These are phyloP conservation scores for Spodoptera litura DNA, from an alignment of 1,140 invertebrate species.

Conservation along the genomic window DNA sequence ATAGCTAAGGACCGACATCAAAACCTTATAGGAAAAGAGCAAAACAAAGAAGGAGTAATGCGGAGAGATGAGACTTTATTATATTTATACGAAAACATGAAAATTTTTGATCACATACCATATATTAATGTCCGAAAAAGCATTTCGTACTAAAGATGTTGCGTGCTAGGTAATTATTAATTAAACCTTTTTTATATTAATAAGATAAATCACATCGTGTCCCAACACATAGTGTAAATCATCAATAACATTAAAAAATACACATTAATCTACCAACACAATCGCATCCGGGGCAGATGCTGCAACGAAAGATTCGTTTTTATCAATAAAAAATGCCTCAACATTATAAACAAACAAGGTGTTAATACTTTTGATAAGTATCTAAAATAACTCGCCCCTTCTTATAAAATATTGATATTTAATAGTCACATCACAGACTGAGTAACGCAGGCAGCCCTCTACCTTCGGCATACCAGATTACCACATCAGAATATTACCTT, in stretches of 20 bases:
- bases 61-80: too few relatives aligned
- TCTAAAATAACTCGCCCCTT: conserved; percentile 72
- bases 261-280: conserved; percentile 71
- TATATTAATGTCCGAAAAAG: too few relatives aligned
- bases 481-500: conserved; percentile 79
- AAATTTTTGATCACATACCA: too few relatives aligned
- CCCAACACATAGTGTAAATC: conserved; percentile 14
- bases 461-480: conserved; percentile 82
- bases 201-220: neutral
- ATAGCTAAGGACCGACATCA: too few relatives aligned
- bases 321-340: conserved; percentile 68
- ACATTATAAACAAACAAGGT: conserved; percentile 79
- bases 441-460: conserved; percentile 80
- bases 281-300: conserved; percentile 74
- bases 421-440: conserved; percentile 76
- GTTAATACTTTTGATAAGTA: conserved; percentile 78
- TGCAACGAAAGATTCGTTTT: conserved; percentile 61
- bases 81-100: too few relatives aligned
- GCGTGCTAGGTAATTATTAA: too few relatives aligned
- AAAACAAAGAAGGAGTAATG: too few relatives aligned
- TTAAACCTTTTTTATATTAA: too few relatives aligned
- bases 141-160: too few relatives aligned
- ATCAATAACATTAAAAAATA: conserved; percentile 60
- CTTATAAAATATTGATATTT: conserved; percentile 85
- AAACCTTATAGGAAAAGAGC: too few relatives aligned